Base-by-base conservation (phyloP, 1,140 invertebrate species). In the Tetramorium simillimum region DNA sequence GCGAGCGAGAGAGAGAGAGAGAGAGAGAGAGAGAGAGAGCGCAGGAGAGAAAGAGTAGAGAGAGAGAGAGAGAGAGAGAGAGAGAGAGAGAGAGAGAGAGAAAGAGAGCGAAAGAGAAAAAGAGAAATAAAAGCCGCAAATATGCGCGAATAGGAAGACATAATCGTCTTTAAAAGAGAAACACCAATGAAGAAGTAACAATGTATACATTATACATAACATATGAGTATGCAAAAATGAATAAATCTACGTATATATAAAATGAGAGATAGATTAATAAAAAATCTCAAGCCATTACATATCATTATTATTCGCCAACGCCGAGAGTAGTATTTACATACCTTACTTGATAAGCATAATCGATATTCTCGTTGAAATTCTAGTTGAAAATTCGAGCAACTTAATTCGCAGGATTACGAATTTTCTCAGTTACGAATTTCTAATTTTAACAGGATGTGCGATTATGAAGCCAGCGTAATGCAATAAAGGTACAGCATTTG, bases 221-320 rank as follows among this genome's bases (percentile, higher is more conserved):
- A 86, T 89, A 89, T 82, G 80, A 88, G 87, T 90, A 90, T 93
- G 82, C 89, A 88, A 78, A 69, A 89, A 70, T 90, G 86, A 90
- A 93, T 90, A 92, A 90, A 93, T 89, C 89, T 91, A 89, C 69
- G 46, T 92, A 91, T 91, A 88, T 85, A 90, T 92, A 60, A 89
- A 85, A 86, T 91, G 88, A 93, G 88, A 93, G 77, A 94, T 93
- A 93, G 92, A 91, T 92, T 90, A 94, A 93, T 93, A 93, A 92
- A 93, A 92, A 90, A 87, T 72, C 62, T 88, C 49, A 85, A 82
- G 37, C 46, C 78, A 40, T 60, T 58, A 21, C 9, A 60, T 21
- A 28, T 89, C 62, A 72, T 73, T 82, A 28, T 76, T 69, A 53
- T 56, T 89, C 37, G 21, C 18, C 9, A 18, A n/a, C 2, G 5